phyloP scores from a whole-genome alignment of 2,888 invertebrate genomes.

The Leptogaster cylindrica region DNA sequence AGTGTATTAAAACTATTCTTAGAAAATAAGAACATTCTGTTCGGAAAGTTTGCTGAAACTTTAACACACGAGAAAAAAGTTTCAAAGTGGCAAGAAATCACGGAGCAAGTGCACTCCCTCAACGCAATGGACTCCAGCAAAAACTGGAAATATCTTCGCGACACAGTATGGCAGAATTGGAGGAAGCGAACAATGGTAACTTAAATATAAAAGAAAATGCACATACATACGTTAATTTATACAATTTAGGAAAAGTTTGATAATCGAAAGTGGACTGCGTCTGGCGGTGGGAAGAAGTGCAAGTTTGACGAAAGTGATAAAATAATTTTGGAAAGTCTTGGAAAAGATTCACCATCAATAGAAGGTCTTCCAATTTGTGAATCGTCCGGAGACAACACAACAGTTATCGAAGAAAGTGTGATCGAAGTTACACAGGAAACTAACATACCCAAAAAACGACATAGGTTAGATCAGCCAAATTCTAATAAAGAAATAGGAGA shows the following conservation, averaged over 20 bases:
- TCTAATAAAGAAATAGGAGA: too few species aligned
- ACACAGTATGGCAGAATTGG: not conserved
- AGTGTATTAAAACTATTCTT: not conserved
- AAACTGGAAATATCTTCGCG: not conserved
- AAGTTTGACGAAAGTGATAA: not conserved
- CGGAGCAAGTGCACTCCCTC: not conserved
- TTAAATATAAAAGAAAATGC: too few species aligned
- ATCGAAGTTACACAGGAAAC: too few species aligned
- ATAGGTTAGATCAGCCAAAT: too few species aligned
- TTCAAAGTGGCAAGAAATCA: not conserved
- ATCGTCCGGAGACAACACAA: too few species aligned
- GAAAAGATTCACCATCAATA: too few species aligned
- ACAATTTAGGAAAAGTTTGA: not conserved
- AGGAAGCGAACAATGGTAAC: not conserved
- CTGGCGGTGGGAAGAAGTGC: not conserved
- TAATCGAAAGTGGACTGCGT: not conserved
- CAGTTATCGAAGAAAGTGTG: too few species aligned
- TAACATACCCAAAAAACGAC: too few species aligned
- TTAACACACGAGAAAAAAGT: not conserved
- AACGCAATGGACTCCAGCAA: not conserved
- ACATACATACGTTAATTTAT: too few species aligned
- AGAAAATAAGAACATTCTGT: not conserved
- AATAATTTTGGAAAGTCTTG: not conserved
- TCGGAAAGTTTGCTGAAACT: not conserved
- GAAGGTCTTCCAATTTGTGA: too few species aligned